Base-by-base conservation (phyloP, 2,888 invertebrate genomes). In the Neoscelio sp. region DNA sequence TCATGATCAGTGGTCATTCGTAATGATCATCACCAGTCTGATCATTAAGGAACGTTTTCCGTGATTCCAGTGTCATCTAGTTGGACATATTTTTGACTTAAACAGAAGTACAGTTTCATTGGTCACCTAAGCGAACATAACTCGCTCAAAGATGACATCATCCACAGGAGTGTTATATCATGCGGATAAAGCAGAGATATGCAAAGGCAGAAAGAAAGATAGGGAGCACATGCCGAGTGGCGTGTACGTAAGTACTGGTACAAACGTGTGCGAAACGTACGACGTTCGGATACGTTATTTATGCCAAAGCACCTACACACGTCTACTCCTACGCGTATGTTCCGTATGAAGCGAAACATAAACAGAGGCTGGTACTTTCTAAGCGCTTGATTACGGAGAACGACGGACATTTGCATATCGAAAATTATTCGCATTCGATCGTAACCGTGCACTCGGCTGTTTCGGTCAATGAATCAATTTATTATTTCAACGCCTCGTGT, bases 401-500 rank as follows among this genome's bases (percentile, higher is more conserved):
- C 62, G 13, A n/a, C n/a, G 10, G 17, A 20, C 30, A 52, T 54
- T 52, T 52, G 54, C 52, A 33, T 20, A 28, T 30, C 15, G 50
- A 67, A 67, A 67, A 67, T 30, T 20, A 10, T 52, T 38, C 12
- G 20, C 33, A 38, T 48, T 33, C 13, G 35, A 62, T 35, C 30
- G 46, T 35, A 35, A 17, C 40, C 7, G n/a, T 10, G 35, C 5
- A 17, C 46, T 8, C 12, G n/a, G 30, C 15, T 15, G 26, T 46
- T 52, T 20, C 54, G 38, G 35, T 18, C 30, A 15, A 50, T 40
- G 20, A 52, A 50, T 67, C 52, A 33, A 54, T 67, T 67, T 38
- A 64, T 65, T 65, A 65, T 65, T 65, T 65, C 65, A 50, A 65
- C 65, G 50, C 50, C 35, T 18, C 52, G 42, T 20, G 18, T 10